A percentile compares a stretch with the other conserved stretches of the same genome.
phyloP scores from a whole-genome alignment of 2,888 invertebrate genomes.

The Apodemia duryi region DNA sequence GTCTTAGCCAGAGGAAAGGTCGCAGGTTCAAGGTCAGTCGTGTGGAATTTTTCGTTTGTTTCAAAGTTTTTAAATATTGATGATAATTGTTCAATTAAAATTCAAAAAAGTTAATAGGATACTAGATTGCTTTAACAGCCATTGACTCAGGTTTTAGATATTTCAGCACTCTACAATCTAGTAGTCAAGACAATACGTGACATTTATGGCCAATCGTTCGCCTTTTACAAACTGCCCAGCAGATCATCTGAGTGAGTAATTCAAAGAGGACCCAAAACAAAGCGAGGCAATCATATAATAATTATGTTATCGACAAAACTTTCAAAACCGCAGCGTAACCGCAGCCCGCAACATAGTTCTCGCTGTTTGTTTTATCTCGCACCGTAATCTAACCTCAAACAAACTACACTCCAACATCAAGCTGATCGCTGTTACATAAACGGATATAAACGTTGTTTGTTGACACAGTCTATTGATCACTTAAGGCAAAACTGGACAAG shows the following conservation, averaged over 20 bases:
- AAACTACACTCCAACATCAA: neutral
- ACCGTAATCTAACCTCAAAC: slow-evolving; percentile 1
- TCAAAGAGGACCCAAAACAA: neutral
- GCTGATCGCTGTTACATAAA: neutral
- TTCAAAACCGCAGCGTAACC: neutral
- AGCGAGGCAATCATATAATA: neutral
- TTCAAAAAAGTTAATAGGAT: too few relatives aligned
- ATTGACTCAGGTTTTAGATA: too few relatives aligned
- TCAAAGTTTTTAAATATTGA: too few relatives aligned
- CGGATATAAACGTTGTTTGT: neutral
- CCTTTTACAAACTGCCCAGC: neutral
- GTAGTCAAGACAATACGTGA: too few relatives aligned
- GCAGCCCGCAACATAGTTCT: neutral
- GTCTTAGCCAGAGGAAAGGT: too few relatives aligned
- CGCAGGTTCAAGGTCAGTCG: too few relatives aligned
- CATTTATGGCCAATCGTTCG: neutral
- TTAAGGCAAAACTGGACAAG: neutral
- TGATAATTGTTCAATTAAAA: too few relatives aligned
- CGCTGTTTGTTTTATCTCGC: slow-evolving; percentile 4
- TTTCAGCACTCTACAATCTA: too few relatives aligned
- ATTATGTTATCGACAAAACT: neutral
- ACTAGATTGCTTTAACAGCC: too few relatives aligned
- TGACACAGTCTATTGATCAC: neutral
- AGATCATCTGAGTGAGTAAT: too few relatives aligned
- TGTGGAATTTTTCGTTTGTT: too few relatives aligned